phyloP scores from a whole-genome alignment of 2,113 vertebrate genomes.

The Vombatus ursinus region DNA sequence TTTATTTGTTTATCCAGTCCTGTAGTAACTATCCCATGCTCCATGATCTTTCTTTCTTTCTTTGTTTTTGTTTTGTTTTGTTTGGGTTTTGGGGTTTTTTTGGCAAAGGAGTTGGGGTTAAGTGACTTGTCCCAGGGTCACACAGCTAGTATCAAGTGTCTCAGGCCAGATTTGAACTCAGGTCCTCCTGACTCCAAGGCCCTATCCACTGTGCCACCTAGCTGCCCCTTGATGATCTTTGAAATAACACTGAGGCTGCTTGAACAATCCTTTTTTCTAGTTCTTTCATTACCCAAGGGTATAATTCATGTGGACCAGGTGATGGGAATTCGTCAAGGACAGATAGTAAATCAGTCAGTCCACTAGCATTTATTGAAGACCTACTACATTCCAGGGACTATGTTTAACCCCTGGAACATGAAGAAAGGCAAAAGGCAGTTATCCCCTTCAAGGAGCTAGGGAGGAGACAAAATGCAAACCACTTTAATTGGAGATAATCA shows the following conservation, averaged over 20 bases:
- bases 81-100: too few relatives aligned
- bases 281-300: background rate
- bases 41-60: background rate
- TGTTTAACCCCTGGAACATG: fast-evolving
- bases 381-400: too few relatives aligned
- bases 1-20: too few relatives aligned
- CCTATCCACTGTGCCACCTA: too few relatives aligned
- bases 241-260: background rate
- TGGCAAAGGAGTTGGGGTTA: too few relatives aligned
- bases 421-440: background rate
- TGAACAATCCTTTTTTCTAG: background rate
- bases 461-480: background rate
- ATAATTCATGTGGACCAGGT: background rate
- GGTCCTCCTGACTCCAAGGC: too few relatives aligned
- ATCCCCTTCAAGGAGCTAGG: background rate
- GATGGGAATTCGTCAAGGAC: background rate
- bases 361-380: background rate
- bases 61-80: too few relatives aligned
- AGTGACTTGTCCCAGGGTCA: too few relatives aligned
- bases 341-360: background rate
- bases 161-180: too few relatives aligned
- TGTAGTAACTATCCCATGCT: too few relatives aligned
- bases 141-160: too few relatives aligned
- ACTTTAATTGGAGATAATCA: too few relatives aligned
- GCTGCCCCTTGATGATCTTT: background rate